Conservation (phyloP, 2,888 invertebrate genomes). For the Caenorhabditis panamensis region DNA sequence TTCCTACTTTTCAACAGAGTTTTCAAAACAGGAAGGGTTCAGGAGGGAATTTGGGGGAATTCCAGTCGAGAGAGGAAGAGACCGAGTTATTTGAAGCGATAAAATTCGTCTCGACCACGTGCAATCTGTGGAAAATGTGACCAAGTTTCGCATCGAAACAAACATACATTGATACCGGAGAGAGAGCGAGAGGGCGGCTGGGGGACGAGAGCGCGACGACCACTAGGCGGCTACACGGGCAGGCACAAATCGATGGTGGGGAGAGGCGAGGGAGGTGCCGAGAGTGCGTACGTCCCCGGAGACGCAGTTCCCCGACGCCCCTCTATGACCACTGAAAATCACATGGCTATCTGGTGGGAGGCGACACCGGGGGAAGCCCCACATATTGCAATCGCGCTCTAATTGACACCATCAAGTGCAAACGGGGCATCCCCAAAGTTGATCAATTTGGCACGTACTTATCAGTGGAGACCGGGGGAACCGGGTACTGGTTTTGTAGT, state of each 20-base stretch:
- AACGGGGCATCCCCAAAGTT: conserved; percentile 18
- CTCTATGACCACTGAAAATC: conserved; percentile 51
- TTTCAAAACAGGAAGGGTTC: conserved; percentile 1
- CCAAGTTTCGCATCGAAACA: conserved; percentile 55
- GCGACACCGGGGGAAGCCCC: conserved; percentile 33
- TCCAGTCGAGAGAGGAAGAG: background rate
- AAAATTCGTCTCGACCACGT: conserved; percentile 52
- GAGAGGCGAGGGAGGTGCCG: background rate
- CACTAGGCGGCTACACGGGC: conserved; percentile 25
- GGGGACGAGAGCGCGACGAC: conserved; percentile 24
- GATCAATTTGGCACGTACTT: conserved; percentile 1
- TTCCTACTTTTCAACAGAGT: background rate
- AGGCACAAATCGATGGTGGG: conserved; percentile 31
- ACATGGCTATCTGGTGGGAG: conserved; percentile 35
- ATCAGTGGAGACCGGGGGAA: background rate
- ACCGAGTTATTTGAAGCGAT: conserved; percentile 32
- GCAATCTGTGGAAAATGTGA: conserved; percentile 35
- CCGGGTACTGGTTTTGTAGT: too few relatives aligned
- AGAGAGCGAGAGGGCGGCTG: conserved; percentile 1
- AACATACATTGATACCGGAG: conserved; percentile 51
- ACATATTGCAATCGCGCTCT: conserved; percentile 41
- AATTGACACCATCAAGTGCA: conserved; percentile 15
- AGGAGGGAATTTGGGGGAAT: background rate
- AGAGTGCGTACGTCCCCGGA: conserved; percentile 5
- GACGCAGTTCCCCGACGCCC: conserved; percentile 5